phyloP scores from a whole-genome alignment of 2,888 invertebrate species.

The Nycteola revayana region DNA sequence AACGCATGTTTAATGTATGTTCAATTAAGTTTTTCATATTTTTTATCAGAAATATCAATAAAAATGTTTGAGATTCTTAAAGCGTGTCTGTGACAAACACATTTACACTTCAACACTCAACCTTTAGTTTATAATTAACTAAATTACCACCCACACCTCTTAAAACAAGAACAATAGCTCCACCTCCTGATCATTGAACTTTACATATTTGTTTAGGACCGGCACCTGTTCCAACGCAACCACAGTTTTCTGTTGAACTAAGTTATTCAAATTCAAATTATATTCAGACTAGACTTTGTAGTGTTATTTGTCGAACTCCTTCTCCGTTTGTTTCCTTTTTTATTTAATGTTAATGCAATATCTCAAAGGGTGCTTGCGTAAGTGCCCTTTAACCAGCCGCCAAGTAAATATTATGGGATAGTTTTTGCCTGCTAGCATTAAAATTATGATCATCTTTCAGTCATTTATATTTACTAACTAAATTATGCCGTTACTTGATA shows the following conservation, averaged over 20 bases:
- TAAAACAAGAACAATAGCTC: constrained; percentile 15
- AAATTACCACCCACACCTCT: constrained; percentile 14
- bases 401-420: too few relatives aligned
- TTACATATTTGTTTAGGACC: constrained; percentile 29
- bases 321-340: not conserved
- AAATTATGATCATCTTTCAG: too few relatives aligned
- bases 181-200: constrained; percentile 30
- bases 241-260: constrained; percentile 25
- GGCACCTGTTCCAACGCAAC: constrained; percentile 28
- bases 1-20: too few relatives aligned
- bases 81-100: not conserved
- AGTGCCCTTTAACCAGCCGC: too few relatives aligned
- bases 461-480: too few relatives aligned
- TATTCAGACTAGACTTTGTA: constrained; percentile 2
- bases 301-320: not conserved
- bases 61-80: too few relatives aligned
- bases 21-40: too few relatives aligned
- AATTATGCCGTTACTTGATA: too few relatives aligned
- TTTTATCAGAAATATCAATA: too few relatives aligned
- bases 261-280: constrained; percentile 15
- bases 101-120: not conserved
- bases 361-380: constrained; percentile 2
- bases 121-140: constrained; percentile 18
- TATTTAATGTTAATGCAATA: too few relatives aligned
- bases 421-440: too few relatives aligned